Base-by-base conservation (phyloP, 2,888 invertebrate species). In the Syrista parreyssii region DNA sequence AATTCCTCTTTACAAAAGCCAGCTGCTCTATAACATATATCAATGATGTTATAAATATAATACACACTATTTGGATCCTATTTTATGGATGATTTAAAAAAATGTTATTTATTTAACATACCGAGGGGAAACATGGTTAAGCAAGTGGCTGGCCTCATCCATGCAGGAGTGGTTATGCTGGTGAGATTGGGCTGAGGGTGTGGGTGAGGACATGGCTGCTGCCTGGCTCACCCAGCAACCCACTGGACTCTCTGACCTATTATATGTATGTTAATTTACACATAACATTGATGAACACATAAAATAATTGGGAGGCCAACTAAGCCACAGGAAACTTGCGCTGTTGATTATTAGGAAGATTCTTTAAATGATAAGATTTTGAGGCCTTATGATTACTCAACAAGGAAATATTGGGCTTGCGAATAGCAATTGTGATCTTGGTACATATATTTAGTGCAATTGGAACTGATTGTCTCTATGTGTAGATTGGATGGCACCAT, bases 221-320 rank as follows among this genome's bases (percentile, higher is more conserved):
- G 90, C 90, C 88, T 91, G 91, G 88, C 90, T 90, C 89, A 90
- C 91, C 89, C 91, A 91, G 87, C 87, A 86, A 86, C 89, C 91
- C 86, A 90, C 88, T 86, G 91, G 91, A 88, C 91, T 91, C 88
- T 91, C 91, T 81, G 91, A 90, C 89, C 91, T 91, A 86, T 15
- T 86, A 88, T 85, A 83, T 85, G 84, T 85, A 83, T 86, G 88
- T 90, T 90, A 90, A 87, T 90, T 86, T 40, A 85, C 86, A 86
- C 82, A 82, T 82, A 82, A 84, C 82, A 83, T 81, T 82, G 80
- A 80, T 79, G 79, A 75, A 79, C 78, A 77, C 73, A 76, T 71
- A 33, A 32, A 71, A 71, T 31, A 71, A 71, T 71, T 32, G 12
- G 12, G 9, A 71, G 33, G 15, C 71, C 12, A 31, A 55, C 55